A percentile compares a stretch with the other conserved stretches of the same genome.
Conservation (phyloP, 2,113 vertebrate species). For the Saccopteryx leptura region DNA sequence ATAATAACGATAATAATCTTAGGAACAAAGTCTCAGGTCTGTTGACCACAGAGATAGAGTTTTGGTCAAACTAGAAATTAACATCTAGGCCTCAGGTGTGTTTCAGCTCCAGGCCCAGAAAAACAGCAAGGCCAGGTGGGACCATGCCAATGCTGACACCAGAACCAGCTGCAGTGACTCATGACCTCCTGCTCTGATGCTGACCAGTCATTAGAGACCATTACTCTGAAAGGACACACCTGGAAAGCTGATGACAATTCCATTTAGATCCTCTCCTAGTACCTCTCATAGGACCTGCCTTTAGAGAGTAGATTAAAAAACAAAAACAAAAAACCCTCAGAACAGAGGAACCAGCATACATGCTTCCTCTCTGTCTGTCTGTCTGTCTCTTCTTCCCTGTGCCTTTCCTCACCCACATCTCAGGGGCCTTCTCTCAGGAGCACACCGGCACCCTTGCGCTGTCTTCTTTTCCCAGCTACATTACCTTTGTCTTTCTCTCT, state of each 20-base stretch:
- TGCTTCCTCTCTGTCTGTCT: too few species aligned
- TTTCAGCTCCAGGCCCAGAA: not conserved
- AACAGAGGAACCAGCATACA: not conserved
- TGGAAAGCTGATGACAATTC: not conserved
- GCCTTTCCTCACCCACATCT: too few species aligned
- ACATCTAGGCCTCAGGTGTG: not conserved
- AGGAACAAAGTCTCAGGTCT: not conserved
- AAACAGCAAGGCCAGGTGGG: not conserved
- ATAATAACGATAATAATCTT: too few species aligned
- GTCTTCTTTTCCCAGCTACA: not conserved
- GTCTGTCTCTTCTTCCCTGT: not conserved
- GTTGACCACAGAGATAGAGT: not conserved
- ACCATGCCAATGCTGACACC: too few species aligned
- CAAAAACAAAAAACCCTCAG: not conserved
- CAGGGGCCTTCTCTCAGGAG: not conserved
- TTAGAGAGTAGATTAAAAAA: not conserved
- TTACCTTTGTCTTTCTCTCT: not conserved
- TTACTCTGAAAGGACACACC: not conserved
- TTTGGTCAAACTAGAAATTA: not conserved
- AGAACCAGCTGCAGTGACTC: not conserved
- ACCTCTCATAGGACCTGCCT: too few species aligned
- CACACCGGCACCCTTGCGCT: not conserved
- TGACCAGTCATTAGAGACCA: not conserved
- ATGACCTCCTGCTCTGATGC: not conserved
- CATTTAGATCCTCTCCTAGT: not conserved